Conservation (phyloP, 2,113 vertebrate species). For the Donacobius atricapilla region DNA sequence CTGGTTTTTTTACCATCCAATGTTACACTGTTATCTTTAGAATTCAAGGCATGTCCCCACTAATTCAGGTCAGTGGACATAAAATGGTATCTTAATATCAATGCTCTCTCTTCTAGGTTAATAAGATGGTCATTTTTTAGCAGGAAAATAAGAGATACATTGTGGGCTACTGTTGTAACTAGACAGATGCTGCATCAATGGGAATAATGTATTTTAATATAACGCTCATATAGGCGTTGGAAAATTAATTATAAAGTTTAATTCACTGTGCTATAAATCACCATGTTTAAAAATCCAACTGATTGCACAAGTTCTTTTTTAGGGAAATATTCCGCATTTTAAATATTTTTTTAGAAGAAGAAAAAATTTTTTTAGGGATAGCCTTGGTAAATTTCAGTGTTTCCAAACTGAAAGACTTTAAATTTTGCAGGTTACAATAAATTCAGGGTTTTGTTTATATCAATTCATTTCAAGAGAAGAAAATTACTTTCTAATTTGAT, state of each 20-base stretch:
- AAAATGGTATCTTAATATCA: not conserved
- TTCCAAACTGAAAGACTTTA: not conserved
- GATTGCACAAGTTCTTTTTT: not conserved
- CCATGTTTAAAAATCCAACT: not conserved
- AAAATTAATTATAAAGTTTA: not conserved
- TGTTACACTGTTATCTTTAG: not conserved
- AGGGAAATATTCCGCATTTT: not conserved
- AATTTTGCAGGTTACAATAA: not conserved
- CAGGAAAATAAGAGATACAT: not conserved
- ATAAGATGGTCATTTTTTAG: not conserved
- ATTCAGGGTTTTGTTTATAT: not conserved
- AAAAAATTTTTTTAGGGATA: not conserved
- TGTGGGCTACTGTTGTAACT: not conserved
- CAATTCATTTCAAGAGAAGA: not conserved
- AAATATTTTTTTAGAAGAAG: not conserved
- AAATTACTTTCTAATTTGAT: not conserved
- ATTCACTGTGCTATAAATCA: not conserved
- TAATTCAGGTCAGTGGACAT: accelerated
- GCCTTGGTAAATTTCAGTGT: not conserved
- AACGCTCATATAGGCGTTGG: not conserved
- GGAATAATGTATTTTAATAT: not conserved
- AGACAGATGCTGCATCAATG: not conserved
- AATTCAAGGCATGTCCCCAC: not conserved
- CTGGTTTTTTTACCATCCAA: not conserved
- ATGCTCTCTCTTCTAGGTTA: not conserved